Base-by-base conservation (phyloP, 2,113 vertebrate species). In the Alces alces region DNA sequence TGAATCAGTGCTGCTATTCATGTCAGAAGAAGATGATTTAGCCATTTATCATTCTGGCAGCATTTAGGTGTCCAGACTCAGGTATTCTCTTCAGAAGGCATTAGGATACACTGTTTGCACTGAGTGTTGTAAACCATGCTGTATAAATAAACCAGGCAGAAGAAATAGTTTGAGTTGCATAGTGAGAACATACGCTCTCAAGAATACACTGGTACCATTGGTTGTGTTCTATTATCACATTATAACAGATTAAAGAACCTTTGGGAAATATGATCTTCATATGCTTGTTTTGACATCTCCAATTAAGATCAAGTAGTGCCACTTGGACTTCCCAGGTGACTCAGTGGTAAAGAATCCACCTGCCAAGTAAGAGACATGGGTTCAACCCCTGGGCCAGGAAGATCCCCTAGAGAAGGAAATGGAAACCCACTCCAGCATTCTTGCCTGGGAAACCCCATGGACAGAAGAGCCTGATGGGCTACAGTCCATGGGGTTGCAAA, bases 11-110 rank as follows among this genome's bases (percentile, higher is more conserved):
- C 52, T 85, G 83, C 89, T 95, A 50, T 84, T 76, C 79, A 92
- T 91, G 97, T 96, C 93, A 98, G 73, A 96, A 97, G 54, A 95
- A 97, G 55, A 92, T 83, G 17, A 80, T 79, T 88, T 84, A 39
- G 50, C 8, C n/a, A 83, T 93, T 96, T 85, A 86, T 82, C 70
- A 84, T 70, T 39, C 47, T 58, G 92, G 45, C 43, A 90, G 45
- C 1, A 17, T 83, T 79, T 1, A 1, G 7, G 21, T 82, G 19
- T 5, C 58, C n/a, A 4, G 19, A 57, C 76, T 58, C 78, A 96
- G 90, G 52, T 88, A 89, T 39, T 86, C 28, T 90, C 84, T 73
- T 92, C 82, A 93, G 30, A 85, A 80, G 47, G 86, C 47, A 93
- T 57, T 45, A 36, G 5, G 92, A 96, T 9, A 87, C 19, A 93